phyloP scores from a whole-genome alignment of 1,140 invertebrate genomes.

The Chelonus insularis region DNA sequence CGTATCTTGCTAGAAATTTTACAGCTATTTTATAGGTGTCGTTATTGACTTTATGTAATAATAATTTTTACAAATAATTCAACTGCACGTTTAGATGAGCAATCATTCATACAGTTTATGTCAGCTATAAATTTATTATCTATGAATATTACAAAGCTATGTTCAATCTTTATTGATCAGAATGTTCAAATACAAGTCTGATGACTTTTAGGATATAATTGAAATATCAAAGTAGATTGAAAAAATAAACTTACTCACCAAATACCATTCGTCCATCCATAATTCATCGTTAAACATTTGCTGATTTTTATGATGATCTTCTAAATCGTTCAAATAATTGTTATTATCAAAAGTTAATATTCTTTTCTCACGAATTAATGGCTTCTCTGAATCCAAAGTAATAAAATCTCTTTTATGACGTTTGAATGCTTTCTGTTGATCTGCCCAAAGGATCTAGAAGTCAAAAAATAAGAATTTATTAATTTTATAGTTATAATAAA shows the following conservation, averaged over 20 bases:
- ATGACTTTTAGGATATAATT: too few species aligned
- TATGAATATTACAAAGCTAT: too few species aligned
- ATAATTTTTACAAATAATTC: too few species aligned
- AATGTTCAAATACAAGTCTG: too few species aligned
- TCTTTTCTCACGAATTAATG: constrained; percentile 45
- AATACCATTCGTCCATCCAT: constrained; percentile 89
- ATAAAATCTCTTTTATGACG: constrained; percentile 68
- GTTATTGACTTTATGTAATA: background rate
- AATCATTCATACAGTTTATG: too few species aligned
- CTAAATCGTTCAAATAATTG: constrained; percentile 1
- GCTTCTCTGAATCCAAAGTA: constrained; percentile 40
- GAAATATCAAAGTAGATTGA: too few species aligned
- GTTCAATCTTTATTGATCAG: too few species aligned
- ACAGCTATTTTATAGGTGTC: constrained; percentile 7
- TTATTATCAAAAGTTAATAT: constrained; percentile 31
- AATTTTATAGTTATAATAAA: too few species aligned
- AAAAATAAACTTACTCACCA: constrained; percentile 64
- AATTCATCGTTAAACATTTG: constrained; percentile 80
- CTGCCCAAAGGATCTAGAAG: constrained; percentile 69
- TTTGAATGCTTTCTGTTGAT: constrained; percentile 67
- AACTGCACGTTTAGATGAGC: too few species aligned
- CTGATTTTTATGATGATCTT: constrained; percentile 19
- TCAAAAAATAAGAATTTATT: constrained; percentile 11
- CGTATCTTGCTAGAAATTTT: constrained; percentile 39
- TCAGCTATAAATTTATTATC: too few species aligned